A percentile compares a stretch with the other conserved stretches of the same genome.
Conservation (phyloP, 1,140 invertebrate genomes). For the Diachasmimorpha longicaudata region DNA sequence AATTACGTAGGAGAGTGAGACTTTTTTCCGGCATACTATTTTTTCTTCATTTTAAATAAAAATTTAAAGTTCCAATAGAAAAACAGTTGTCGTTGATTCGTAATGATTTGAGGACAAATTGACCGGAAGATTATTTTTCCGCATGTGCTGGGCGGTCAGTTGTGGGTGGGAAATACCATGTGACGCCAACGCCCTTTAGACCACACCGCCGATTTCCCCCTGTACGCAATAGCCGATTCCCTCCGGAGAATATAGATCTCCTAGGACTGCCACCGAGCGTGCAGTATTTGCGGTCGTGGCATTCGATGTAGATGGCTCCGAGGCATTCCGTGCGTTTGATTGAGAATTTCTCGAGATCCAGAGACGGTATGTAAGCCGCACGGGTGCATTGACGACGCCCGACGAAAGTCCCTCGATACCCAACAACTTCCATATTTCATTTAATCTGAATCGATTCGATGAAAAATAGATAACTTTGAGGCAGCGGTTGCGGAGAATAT, state of each 20-base stretch:
- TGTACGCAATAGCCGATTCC: slow-evolving; percentile 9
- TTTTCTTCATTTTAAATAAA: too few relatives aligned
- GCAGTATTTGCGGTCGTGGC: slow-evolving; percentile 56
- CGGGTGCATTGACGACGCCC: not conserved
- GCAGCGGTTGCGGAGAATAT: too few relatives aligned
- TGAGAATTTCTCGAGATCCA: slow-evolving; percentile 62
- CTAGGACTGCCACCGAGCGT: slow-evolving; percentile 27
- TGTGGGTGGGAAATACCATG: not conserved
- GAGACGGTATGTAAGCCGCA: slow-evolving; percentile 29
- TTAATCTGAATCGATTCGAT: not conserved
- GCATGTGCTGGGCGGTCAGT: not conserved
- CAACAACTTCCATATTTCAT: slow-evolving; percentile 6
- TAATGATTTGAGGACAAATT: too few relatives aligned
- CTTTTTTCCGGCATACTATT: too few relatives aligned
- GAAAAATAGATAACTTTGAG: not conserved
- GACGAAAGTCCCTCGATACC: not conserved
- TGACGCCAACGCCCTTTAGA: slow-evolving; percentile 7
- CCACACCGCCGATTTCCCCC: not conserved
- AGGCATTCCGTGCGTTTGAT: slow-evolving; percentile 60
- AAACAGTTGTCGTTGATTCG: too few relatives aligned
- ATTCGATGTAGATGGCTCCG: slow-evolving; percentile 52
- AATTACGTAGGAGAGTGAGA: too few relatives aligned
- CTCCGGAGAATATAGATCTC: not conserved
- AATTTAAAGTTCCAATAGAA: too few relatives aligned
- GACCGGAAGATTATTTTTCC: too few relatives aligned